Evolutionary conservation across 2,888 invertebrate genomes (phyloP), one percentile per base, ranked within the genome.

Genomic region (Caenorhabditis sp.): DNA sequence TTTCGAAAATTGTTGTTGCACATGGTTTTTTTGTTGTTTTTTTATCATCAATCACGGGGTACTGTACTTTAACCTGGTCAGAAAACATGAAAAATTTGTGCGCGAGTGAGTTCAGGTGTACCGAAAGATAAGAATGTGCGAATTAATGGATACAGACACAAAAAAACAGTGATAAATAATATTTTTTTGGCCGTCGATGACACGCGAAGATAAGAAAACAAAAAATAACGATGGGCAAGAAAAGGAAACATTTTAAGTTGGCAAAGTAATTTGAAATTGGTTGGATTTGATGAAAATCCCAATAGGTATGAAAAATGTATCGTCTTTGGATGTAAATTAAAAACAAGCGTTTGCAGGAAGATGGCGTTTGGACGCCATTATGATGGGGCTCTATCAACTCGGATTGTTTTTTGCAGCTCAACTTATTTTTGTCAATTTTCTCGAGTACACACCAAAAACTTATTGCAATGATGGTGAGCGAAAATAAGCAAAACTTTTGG

Each of bases 361-460:
- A 66, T 71, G 71, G 71, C 54, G 71, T 37, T 59, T 71, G 37
- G 71, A 71, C 49, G 63, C 55, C 8, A 51, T 59, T 50, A 59
- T 71, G 1, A 71, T 71, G 71, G 23, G 19, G 4, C 60, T 71
- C 5, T 71, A 71, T 49, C 71, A 71, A 37, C 55, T 66, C 60
- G 63, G 66, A 49, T 63, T 71, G 6, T 71, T 71, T 53, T 71
- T 71, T 21, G 59, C 71, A n/a, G 66, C 71, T 57, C 71, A 71
- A 63, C 23, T 71, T 6, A 55, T 71, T 19, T 66, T 71, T 54
- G 66, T 66, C 37, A 71, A 65, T 27, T 71, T 71, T 43, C 66
- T 71, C 6, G 71, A 71, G 66, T 71, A 63, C 53, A 66, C 66
- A 66, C 71, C 71, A 6, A 71, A 63, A 53, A 72, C 72, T 17